A percentile compares a stretch with the other conserved stretches of the same genome.
phyloP scores from a whole-genome alignment of 2,113 vertebrate genomes.

The Pygoscelis adeliae region DNA sequence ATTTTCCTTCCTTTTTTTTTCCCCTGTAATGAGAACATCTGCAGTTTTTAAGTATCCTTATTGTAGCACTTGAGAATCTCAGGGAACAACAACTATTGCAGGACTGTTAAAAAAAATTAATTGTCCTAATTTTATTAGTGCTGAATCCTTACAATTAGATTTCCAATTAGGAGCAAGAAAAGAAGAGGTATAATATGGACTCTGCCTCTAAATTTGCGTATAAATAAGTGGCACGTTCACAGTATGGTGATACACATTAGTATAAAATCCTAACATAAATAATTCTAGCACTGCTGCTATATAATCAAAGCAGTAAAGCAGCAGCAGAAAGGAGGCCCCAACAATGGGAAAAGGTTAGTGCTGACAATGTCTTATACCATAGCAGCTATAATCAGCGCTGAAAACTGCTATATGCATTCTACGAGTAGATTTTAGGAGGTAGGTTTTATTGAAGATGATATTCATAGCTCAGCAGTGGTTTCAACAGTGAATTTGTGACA shows the following conservation, averaged over 20 bases:
- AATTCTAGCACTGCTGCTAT: not conserved
- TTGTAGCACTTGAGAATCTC: not conserved
- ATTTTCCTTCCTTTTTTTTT: not conserved
- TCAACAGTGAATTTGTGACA: not conserved
- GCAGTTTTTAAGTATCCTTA: not conserved
- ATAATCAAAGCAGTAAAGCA: not conserved
- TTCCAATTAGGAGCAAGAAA: not conserved
- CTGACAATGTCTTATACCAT: not conserved
- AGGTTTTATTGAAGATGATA: not conserved
- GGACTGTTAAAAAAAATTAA: not conserved
- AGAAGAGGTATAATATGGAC: not conserved
- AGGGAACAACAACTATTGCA: not conserved
- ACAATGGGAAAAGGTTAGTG: not conserved
- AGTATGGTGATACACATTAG: not conserved
- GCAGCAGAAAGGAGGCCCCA: not conserved
- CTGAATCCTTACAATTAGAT: not conserved
- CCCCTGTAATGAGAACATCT: not conserved
- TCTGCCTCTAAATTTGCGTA: not conserved
- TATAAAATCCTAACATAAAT: not conserved
- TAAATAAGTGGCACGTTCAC: not conserved
- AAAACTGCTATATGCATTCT: not conserved
- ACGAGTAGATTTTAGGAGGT: not conserved
- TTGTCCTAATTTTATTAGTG: not conserved
- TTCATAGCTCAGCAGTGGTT: not conserved
- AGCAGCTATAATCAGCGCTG: not conserved